These are phyloP conservation scores for Galaxea fascicularis DNA, from an alignment of 92 coral and sea anemone genomes.

Conservation along the genomic window DNA sequence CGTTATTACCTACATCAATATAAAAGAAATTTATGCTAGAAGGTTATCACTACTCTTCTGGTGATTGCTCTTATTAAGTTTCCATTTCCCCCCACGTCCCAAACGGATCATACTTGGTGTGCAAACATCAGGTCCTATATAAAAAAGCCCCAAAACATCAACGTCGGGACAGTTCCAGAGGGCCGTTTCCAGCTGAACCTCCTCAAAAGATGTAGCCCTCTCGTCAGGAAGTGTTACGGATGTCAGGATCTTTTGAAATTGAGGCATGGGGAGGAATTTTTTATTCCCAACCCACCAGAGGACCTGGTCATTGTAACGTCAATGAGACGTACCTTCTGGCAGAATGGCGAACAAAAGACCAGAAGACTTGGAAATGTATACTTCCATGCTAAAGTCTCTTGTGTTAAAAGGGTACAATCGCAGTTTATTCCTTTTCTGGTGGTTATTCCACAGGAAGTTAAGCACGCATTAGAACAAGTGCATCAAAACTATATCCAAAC, in stretches of 20 bases:
- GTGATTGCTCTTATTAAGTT: no score
- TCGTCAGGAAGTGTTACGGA: slow-evolving; percentile 9
- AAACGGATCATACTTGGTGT: no score
- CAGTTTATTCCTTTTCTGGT: slow-evolving; percentile 39
- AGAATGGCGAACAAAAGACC: slow-evolving; percentile 52
- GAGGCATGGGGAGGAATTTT: not conserved
- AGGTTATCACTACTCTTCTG: no score
- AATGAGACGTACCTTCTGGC: slow-evolving; percentile 51
- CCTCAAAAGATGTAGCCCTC: slow-evolving; percentile 15
- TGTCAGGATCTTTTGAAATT: slow-evolving; percentile 1
- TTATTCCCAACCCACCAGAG: slow-evolving; percentile 44
- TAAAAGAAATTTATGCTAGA: no score
- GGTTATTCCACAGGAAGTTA: no score
- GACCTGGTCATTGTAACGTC: slow-evolving; percentile 51
- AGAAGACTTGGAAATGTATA: slow-evolving; percentile 36
- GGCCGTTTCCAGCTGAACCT: slow-evolving; percentile 20
- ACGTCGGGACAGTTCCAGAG: slow-evolving; percentile 18
- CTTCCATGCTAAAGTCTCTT: slow-evolving; percentile 15
- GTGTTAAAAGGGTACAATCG: slow-evolving; percentile 24
- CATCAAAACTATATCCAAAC: no score
- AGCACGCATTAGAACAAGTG: no score
- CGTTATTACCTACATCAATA: no score
- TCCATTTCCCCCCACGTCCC: no score
- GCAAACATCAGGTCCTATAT: no score
- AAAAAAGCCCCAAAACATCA: slow-evolving; percentile 1